phyloP scores from a whole-genome alignment of 2,113 vertebrate species.

The Spilogale gracilis region DNA sequence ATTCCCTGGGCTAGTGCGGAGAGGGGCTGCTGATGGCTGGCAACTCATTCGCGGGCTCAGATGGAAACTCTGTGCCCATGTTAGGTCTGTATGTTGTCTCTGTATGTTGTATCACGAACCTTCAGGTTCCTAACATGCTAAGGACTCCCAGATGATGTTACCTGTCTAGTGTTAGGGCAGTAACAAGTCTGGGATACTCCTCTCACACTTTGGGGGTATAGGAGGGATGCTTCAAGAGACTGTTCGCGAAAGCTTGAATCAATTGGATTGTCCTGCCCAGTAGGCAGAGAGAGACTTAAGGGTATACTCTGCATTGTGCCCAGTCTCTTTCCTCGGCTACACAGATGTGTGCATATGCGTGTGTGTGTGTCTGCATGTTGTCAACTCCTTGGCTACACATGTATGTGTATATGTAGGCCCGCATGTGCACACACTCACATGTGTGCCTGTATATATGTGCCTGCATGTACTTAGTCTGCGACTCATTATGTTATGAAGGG shows the following conservation, averaged over 20 bases:
- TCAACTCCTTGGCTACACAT: background rate
- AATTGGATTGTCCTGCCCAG: background rate
- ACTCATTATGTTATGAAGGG: slow-evolving; percentile 36
- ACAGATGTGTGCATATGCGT: fast-evolving
- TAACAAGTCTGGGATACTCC: background rate
- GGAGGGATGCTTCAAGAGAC: background rate
- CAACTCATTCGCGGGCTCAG: background rate
- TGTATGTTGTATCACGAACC: background rate
- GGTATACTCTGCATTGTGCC: background rate
- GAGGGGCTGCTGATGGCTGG: background rate
- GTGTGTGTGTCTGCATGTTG: background rate
- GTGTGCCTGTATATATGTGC: background rate
- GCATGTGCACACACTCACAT: fast-evolving
- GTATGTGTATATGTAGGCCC: too few species aligned
- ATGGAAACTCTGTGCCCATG: background rate
- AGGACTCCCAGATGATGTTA: background rate
- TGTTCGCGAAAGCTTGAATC: background rate
- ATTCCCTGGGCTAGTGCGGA: background rate
- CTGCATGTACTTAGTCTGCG: background rate
- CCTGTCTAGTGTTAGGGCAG: background rate
- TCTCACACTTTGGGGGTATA: background rate
- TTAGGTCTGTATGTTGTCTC: background rate
- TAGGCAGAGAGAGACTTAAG: background rate
- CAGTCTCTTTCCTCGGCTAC: background rate
- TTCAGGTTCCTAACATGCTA: background rate